Conservation (phyloP, 2,797 vertebrate species). For the Coluber constrictor region DNA sequence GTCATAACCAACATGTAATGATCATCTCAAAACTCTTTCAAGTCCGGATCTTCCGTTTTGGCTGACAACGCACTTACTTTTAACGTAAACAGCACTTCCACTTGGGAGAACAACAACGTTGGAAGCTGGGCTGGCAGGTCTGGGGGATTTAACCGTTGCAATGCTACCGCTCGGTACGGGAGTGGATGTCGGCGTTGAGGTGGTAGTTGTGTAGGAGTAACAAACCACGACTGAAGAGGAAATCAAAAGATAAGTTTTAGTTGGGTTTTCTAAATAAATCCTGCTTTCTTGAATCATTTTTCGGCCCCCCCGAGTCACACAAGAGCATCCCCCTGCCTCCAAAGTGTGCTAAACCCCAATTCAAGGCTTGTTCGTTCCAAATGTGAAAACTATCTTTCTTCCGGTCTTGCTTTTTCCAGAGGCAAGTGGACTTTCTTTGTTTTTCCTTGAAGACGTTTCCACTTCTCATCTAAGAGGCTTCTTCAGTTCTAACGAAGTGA, state of each 20-base stretch:
- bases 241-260: slow-evolving; percentile 48
- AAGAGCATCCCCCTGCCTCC: neutral
- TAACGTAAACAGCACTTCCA: slow-evolving; percentile 95
- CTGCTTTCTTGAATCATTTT: neutral
- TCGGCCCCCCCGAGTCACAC: neutral
- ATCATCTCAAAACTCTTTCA: neutral
- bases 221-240: slow-evolving; percentile 89
- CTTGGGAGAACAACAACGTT: slow-evolving; percentile 96
- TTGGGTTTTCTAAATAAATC: neutral
- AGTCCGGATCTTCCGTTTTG: neutral
- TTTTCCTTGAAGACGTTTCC: neutral
- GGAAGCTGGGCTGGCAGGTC: slow-evolving; percentile 92
- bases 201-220: slow-evolving; percentile 97
- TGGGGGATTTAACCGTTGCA: slow-evolving; percentile 88
- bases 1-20: neutral
- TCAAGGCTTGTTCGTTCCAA: neutral
- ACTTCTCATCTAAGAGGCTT: neutral
- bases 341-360: neutral
- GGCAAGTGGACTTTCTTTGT: neutral
- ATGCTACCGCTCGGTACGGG: slow-evolving; percentile 82
- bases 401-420: neutral
- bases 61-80: slow-evolving; percentile 81
- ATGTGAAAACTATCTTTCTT: fast-evolving
- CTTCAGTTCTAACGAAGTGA: neutral
- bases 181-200: slow-evolving; percentile 86